Conservation (phyloP, 2,797 vertebrate genomes). For the Manis javanica region DNA sequence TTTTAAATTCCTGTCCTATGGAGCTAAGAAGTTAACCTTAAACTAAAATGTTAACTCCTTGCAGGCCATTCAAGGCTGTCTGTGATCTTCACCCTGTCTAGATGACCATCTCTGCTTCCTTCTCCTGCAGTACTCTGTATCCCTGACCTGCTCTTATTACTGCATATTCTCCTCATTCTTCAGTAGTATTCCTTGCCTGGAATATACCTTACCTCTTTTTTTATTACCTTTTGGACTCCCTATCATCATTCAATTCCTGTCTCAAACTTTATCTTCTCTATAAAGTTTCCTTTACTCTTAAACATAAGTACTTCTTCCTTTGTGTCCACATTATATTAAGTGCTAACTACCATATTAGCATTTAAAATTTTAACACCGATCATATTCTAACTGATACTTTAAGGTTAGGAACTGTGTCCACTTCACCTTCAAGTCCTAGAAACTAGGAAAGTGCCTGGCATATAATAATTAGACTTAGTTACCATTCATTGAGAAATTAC, state of each 20-base stretch:
- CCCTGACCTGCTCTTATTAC: background rate
- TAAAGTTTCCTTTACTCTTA: background rate
- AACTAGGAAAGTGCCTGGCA: background rate
- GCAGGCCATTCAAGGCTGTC: background rate
- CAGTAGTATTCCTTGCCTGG: background rate
- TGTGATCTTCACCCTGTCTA: background rate
- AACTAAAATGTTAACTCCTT: background rate
- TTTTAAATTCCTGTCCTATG: background rate
- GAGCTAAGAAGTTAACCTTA: background rate
- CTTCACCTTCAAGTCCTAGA: slow-evolving; percentile 44
- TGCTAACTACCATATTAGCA: background rate
- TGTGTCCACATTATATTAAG: background rate
- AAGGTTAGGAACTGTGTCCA: background rate
- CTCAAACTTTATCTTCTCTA: slow-evolving; percentile 20
- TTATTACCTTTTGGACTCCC: background rate
- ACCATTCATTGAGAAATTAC: slow-evolving; percentile 39
- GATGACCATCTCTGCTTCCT: background rate
- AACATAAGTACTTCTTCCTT: background rate
- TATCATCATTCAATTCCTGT: background rate
- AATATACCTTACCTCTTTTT: background rate
- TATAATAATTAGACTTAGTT: slow-evolving; percentile 22
- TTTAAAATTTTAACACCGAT: slow-evolving; percentile 26
- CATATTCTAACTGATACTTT: background rate
- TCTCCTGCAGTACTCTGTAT: background rate
- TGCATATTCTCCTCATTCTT: background rate